Percentiles rank a stretch among this genome's conserved stretches.
Evolutionary conservation across 1,140 invertebrate species (phyloP).

Genomic region (Diachasmimorpha longicaudata): DNA sequence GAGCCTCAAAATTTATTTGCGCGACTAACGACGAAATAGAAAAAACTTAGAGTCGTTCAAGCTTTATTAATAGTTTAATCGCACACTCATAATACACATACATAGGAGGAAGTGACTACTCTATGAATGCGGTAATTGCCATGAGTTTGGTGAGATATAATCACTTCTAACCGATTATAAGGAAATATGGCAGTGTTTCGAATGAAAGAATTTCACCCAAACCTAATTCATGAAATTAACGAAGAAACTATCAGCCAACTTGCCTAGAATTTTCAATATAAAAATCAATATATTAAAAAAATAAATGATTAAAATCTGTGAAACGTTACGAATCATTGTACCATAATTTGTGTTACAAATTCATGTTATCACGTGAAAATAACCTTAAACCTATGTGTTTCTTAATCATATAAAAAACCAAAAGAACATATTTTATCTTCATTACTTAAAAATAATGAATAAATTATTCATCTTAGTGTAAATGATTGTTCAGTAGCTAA

Average conservation of each 20-base stretch:
- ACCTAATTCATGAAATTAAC: not conserved
- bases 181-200: not conserved
- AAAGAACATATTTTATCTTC: not conserved
- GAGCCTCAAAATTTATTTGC: not conserved
- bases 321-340: not conserved
- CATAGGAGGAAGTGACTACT: conserved; percentile 18
- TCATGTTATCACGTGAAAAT: not conserved
- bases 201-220: not conserved
- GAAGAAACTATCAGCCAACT: not conserved
- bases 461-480: not conserved
- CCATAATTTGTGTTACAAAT: not conserved
- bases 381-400: not conserved
- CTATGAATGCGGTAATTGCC: conserved; percentile 14
- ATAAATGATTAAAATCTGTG: not conserved
- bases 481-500: not conserved
- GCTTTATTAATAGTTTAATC: conserved; percentile 32
- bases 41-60: conserved; percentile 22
- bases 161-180: not conserved
- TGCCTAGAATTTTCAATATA: not conserved
- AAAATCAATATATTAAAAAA: not conserved
- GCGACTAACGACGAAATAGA: not conserved
- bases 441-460: not conserved
- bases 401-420: not conserved
- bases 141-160: conserved; percentile 6
- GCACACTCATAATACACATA: conserved; percentile 32